These are phyloP conservation scores for Drosophila rubida DNA, from an alignment of 2,888 invertebrate genomes.

Conservation along the genomic window DNA sequence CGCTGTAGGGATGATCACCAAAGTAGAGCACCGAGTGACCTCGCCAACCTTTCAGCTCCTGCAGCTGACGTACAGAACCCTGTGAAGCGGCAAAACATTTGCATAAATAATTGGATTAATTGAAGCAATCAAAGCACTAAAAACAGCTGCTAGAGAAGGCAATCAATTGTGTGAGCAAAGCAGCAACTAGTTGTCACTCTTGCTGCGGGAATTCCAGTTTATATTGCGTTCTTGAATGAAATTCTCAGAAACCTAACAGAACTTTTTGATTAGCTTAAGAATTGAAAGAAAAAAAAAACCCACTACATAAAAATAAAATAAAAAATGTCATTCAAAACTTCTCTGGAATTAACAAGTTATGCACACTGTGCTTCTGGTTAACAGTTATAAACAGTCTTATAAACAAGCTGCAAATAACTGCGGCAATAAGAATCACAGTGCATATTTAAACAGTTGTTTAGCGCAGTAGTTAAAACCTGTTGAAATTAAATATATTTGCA, in stretches of 20 bases:
- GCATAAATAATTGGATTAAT: no score
- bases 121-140: no score
- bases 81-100: constrained; percentile 78
- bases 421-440: neutral
- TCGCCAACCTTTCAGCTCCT: constrained; percentile 96
- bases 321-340: no score
- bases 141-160: neutral
- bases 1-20: constrained; percentile 99
- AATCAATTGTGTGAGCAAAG: neutral
- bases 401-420: neutral
- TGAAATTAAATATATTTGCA: neutral
- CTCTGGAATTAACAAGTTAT: no score
- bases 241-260: no score
- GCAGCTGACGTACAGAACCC: constrained; percentile 97
- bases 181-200: no score
- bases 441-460: neutral
- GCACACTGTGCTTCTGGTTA: no score
- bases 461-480: neutral
- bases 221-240: no score
- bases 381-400: neutral
- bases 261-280: no score
- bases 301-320: no score
- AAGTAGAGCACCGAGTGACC: constrained; percentile 97
- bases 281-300: no score
- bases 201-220: no score